Evolutionary conservation across 2,888 invertebrate species (phyloP), one percentile per base, ranked within the genome.

Genomic region (Ectropis crepuscularia): DNA sequence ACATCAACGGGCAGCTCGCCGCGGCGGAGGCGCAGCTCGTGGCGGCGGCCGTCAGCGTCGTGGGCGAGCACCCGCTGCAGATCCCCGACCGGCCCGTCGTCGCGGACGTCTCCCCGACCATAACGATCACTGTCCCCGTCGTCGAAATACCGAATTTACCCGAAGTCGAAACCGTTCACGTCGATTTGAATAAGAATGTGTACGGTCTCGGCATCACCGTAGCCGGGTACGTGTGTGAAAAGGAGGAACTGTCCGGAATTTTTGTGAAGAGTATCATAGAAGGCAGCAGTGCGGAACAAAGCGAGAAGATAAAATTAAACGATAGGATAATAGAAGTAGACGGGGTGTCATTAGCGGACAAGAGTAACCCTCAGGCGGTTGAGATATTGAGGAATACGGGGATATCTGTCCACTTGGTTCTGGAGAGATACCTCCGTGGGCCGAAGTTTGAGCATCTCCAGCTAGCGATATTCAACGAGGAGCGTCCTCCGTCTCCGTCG

Each of bases 231-330:
- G 98, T 99, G 46, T 98, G 99, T 89, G 98, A 98, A 87, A 98
- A 98, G 91, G 99, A 99, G 91, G 99, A 99, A 88, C 94, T 99
- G 57, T 99, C 98, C n/a, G 99, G 99, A 6, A 99, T 99, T 80
- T 99, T 99, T 93, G 99, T 99, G 12, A 99, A 99, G 89, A 99
- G 99, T 85, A 98, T 99, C 75, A 98, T 98, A 79, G 97, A 98
- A 83, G 98, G 98, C 57, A 99, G 99, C 88, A 98, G 99, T 59
- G 99, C 99, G 0, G 98, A 98, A 84, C 92, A 97, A 77, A 98
- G 98, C 84, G 96, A 96, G 60, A 95, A 96, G 88, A 98, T 99
- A 79, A 96, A 96, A 89, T 95, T 99, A 77, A 99, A 99, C 87
- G 99, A 99, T 92, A 96, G 99, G 81, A 99, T 99, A 80, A 96